Evolutionary conservation across 2,113 vertebrate species (phyloP).

Genomic region (Garra rufa): DNA sequence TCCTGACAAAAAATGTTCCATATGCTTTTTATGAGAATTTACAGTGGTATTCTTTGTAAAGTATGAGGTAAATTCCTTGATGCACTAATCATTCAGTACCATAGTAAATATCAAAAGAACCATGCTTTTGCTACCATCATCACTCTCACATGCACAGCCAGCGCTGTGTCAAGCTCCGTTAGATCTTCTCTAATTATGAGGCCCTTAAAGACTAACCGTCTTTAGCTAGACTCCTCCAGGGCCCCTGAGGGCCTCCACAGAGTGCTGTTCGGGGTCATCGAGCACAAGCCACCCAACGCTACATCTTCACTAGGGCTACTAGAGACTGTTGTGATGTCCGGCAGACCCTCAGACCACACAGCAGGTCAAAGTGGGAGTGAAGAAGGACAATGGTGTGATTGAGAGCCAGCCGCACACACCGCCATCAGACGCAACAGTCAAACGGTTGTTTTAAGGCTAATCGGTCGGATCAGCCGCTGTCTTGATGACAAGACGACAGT

Average conservation of each 20-base stretch:
- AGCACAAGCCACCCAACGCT: slow-evolving; percentile 32
- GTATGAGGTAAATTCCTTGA: background rate
- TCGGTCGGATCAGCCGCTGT: slow-evolving; percentile 56
- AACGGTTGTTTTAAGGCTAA: slow-evolving; percentile 61
- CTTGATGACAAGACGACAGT: slow-evolving; percentile 54
- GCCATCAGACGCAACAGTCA: slow-evolving; percentile 61
- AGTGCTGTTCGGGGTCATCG: slow-evolving; percentile 38
- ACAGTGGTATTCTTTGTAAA: background rate
- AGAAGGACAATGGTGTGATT: slow-evolving; percentile 47
- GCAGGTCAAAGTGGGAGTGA: slow-evolving; percentile 40
- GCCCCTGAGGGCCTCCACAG: slow-evolving; percentile 36
- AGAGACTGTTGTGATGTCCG: slow-evolving; percentile 46
- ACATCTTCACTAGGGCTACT: slow-evolving; percentile 16
- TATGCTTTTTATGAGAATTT: background rate
- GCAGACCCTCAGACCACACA: slow-evolving; percentile 14
- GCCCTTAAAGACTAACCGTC: slow-evolving; percentile 40
- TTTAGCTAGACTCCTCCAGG: background rate
- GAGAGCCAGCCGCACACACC: slow-evolving; percentile 37
- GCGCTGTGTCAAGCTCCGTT: slow-evolving; percentile 9
- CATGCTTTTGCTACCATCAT: background rate
- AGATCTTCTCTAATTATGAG: slow-evolving; percentile 10
- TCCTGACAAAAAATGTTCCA: background rate
- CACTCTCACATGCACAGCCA: slow-evolving; percentile 22
- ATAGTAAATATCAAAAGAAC: background rate
- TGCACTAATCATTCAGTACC: background rate